phyloP scores from a whole-genome alignment of 1,140 invertebrate species.

The Drosophila equinoxialis region DNA sequence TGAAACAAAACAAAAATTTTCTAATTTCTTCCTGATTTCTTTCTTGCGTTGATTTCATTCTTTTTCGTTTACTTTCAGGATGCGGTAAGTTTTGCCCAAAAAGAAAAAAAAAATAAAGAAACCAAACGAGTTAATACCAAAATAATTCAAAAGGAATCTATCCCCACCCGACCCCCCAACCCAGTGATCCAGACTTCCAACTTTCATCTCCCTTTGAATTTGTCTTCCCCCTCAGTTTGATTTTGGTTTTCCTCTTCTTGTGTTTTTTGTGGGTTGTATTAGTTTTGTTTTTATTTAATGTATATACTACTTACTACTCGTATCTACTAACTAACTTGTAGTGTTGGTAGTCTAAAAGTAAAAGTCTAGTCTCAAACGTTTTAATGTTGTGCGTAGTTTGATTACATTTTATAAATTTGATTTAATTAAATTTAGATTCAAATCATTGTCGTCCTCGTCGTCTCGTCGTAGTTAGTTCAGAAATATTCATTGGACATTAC shows the following conservation, averaged over 20 bases:
- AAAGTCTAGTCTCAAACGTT: conserved; percentile 35
- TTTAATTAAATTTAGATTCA: no score
- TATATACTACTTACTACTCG: background rate
- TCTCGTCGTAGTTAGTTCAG: background rate
- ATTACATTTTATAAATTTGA: background rate
- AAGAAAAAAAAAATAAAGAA: background rate
- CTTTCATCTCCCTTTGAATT: no score
- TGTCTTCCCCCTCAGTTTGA: no score
- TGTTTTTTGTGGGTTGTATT: no score
- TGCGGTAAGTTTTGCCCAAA: conserved; percentile 80
- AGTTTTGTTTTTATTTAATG: background rate
- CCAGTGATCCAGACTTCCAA: no score
- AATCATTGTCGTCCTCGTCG: background rate
- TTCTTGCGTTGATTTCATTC: conserved; percentile 77
- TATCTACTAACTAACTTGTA: conserved; percentile 41
- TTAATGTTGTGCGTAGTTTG: conserved; percentile 71
- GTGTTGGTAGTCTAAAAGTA: conserved; percentile 7
- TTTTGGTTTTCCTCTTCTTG: no score
- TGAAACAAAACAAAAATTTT: background rate
- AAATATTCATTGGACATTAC: background rate
- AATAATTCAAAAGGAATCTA: conserved; percentile 11
- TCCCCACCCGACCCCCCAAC: background rate
- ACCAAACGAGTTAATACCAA: conserved; percentile 18
- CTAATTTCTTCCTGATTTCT: conserved; percentile 68
- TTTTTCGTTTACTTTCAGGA: conserved; percentile 82